phyloP scores from a whole-genome alignment of 2,797 vertebrate species.

The Syncerus caffer region DNA sequence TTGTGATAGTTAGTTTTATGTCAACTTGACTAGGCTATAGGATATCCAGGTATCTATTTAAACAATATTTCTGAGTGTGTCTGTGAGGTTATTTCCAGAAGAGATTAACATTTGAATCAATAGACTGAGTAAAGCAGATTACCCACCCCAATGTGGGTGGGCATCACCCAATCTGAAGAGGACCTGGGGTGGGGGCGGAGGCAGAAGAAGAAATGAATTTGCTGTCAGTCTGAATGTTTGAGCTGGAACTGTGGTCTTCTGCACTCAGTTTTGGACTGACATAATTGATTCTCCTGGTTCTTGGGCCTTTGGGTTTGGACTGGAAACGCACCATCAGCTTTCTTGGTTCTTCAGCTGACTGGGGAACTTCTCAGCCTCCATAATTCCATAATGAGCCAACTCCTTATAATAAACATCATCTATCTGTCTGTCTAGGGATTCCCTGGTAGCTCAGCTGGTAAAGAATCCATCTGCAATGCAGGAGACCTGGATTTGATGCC shows the following conservation, averaged over 20 bases:
- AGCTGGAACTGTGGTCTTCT: background rate
- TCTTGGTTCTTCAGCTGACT: background rate
- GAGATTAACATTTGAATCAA: background rate
- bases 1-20: background rate
- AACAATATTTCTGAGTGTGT: background rate
- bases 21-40: background rate
- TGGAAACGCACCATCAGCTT: background rate
- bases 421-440: background rate
- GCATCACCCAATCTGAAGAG: background rate
- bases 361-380: background rate
- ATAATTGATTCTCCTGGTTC: background rate
- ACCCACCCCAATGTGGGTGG: background rate
- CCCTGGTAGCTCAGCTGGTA: background rate
- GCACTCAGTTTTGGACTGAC: background rate
- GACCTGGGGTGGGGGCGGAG: background rate
- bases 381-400: background rate
- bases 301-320: background rate
- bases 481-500: background rate
- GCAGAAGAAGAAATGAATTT: background rate
- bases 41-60: background rate
- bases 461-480: background rate
- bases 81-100: background rate
- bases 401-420: background rate
- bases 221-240: background rate
- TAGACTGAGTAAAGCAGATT: background rate